Percentiles rank a stretch among this genome's conserved stretches.
These are phyloP conservation scores for Cephalopterus ornatus DNA, from an alignment of 2,113 vertebrate genomes.

Conservation along the genomic window DNA sequence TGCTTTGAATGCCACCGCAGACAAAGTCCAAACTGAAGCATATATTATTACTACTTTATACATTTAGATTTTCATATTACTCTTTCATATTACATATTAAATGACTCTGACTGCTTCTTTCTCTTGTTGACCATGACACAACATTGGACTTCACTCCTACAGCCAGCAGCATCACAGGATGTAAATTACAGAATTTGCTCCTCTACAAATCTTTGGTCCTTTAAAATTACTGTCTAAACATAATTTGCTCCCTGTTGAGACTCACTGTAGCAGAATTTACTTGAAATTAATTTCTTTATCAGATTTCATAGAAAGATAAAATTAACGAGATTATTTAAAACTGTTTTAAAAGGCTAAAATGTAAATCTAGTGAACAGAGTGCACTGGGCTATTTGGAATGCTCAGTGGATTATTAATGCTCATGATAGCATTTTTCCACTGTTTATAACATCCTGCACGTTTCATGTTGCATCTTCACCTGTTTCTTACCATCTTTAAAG, in stretches of 20 bases:
- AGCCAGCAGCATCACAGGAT: neutral
- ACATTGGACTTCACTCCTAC: neutral
- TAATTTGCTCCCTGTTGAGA: neutral
- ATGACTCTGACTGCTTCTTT: neutral
- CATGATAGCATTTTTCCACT: neutral
- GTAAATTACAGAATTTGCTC: neutral
- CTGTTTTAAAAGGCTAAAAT: neutral
- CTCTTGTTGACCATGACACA: rapidly evolving
- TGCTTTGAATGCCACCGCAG: neutral
- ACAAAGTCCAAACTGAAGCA: neutral
- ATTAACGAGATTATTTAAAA: neutral
- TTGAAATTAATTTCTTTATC: neutral
- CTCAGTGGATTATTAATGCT: rapidly evolving
- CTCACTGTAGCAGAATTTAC: neutral
- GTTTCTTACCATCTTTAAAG: neutral
- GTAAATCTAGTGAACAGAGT: neutral
- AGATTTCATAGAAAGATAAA: neutral
- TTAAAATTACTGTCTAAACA: neutral
- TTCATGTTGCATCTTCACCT: neutral
- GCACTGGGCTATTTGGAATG: neutral
- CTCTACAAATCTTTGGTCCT: neutral
- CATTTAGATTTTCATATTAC: neutral
- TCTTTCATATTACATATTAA: too few species aligned
- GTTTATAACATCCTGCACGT: neutral
- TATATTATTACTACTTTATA: neutral